These are phyloP conservation scores for Plecturocebus donacophilus DNA, from an alignment of 2,113 vertebrate genomes.

Conservation along the genomic window DNA sequence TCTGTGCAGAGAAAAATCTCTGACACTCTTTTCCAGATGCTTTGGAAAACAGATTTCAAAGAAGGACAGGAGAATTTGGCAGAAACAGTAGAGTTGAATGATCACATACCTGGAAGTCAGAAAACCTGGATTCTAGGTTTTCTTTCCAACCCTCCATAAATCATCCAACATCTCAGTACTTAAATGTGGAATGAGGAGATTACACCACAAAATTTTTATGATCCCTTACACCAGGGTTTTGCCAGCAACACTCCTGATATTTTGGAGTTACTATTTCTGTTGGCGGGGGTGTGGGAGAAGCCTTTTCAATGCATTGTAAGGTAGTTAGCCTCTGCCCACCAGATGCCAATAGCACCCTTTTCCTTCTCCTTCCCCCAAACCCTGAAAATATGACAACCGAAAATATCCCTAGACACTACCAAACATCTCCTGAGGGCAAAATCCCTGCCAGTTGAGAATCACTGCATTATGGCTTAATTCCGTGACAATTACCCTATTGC, in stretches of 20 bases:
- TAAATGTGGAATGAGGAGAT: not conserved
- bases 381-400: not conserved
- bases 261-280: not conserved
- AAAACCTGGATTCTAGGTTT: not conserved
- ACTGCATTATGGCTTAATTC: not conserved
- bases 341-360: no score
- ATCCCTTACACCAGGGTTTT: not conserved
- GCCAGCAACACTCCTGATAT: not conserved
- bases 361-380: no score
- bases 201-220: not conserved
- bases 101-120: not conserved
- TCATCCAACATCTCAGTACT: not conserved
- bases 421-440: not conserved
- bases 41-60: not conserved
- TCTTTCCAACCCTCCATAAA: not conserved
- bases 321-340: not conserved
- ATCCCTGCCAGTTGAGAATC: not conserved
- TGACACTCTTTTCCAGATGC: not conserved
- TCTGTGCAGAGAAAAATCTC: not conserved
- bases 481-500: not conserved
- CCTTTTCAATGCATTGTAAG: not conserved
- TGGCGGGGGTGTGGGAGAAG: accelerated
- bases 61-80: not conserved
- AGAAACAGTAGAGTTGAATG: not conserved
- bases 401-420: not conserved